Conservation (phyloP, 2,113 vertebrate genomes). For the Andinoacara biseriatus region DNA sequence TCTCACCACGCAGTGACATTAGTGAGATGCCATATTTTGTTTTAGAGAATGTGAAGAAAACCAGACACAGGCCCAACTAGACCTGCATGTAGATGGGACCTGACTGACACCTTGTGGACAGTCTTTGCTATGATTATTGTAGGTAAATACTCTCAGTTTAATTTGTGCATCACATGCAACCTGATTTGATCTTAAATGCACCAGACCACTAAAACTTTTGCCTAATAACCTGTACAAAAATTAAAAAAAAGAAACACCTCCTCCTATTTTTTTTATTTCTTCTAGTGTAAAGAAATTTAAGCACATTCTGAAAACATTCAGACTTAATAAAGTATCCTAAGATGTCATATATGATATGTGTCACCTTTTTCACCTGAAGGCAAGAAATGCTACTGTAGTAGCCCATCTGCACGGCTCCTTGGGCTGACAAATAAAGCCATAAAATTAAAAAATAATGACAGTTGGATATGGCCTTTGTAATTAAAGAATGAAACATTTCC, state of each 20-base stretch:
- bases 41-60: background rate
- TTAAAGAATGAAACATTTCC: too few relatives aligned
- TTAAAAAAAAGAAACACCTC: background rate
- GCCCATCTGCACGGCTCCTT: background rate
- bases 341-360: background rate
- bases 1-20: constrained; percentile 16
- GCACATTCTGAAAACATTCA: background rate
- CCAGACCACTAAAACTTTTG: background rate
- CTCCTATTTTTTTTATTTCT: background rate
- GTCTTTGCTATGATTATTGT: background rate
- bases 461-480: background rate
- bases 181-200: too few relatives aligned
- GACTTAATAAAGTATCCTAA: rapidly evolving
- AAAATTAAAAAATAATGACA: rapidly evolving
- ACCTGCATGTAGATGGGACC: background rate
- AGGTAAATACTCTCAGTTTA: background rate
- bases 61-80: background rate
- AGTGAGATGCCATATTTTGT: constrained; percentile 47
- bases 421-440: background rate
- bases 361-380: background rate
- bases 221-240: background rate
- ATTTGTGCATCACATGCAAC: background rate
- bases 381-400: background rate
- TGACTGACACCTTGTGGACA: constrained; percentile 66
- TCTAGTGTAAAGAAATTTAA: background rate